Base-by-base conservation (phyloP, 2,888 invertebrate genomes). In the Charanyca ferruginea region DNA sequence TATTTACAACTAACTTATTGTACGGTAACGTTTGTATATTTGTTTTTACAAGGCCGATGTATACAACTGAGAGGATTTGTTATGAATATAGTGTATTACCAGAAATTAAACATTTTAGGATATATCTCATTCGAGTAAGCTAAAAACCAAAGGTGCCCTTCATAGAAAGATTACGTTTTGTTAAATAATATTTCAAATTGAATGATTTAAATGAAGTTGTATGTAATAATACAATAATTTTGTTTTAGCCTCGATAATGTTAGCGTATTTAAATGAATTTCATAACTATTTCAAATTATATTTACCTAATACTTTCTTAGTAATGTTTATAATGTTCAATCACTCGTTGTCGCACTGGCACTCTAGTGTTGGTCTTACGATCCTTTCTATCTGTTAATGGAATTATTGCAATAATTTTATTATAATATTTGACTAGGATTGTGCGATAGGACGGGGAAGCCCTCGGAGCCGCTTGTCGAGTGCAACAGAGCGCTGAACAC, bases 101-200 rank as follows among this genome's bases (percentile, higher is more conserved):
- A 92, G 92, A 94, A 94, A 93, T 93, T 90, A 93, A 96, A 94
- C 93, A 93, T 92, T 91, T 92, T 94, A 94, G 94, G 92, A 93
- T 94, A 93, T 95, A 96, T 93, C 91, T 91, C 96, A 96, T 96
- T 95, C 91, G 94, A 93, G 89, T 97, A 97, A 97, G 97, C 97
- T 97, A 96, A 96, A 97, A 97, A 97, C 97, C 97, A 97, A 97
- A 97, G 97, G 97, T 97, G 97, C 97, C 97, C 97, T 97, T 96
- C 96, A 96, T 95, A 95, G 93, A 94, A 94, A 92, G 93, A 94
- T 94, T 95, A 95, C 94, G 94, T 95, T 95, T 94, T 95, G 95
- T 95, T 95, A 91, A 92, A 92, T 92, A 91, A 94, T 94, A 93
- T 93, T 94, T 94, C 94, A 93, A 94, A 94, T 94, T 94, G 89